A percentile compares a stretch with the other conserved stretches of the same genome.
Evolutionary conservation across 2,113 vertebrate genomes (phyloP).

Genomic region (Ictidomys tridecemlineatus): DNA sequence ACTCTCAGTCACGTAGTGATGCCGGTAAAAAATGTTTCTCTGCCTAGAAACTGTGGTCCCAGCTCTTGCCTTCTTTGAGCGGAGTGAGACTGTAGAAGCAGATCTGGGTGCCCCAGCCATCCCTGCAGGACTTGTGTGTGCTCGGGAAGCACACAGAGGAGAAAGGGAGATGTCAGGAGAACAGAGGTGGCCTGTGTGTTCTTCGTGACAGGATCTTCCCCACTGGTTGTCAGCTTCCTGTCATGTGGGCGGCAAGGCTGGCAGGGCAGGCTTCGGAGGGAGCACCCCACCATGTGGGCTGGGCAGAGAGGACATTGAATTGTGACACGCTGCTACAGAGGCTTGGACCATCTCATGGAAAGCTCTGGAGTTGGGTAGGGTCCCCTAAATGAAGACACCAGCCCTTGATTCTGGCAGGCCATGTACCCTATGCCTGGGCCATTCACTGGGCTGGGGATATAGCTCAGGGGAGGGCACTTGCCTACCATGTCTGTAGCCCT

Average conservation of each 20-base stretch:
- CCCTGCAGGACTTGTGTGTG: slow-evolving; percentile 62
- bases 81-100: slow-evolving; percentile 75
- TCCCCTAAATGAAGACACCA: not conserved
- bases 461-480: not conserved
- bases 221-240: not conserved
- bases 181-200: not conserved
- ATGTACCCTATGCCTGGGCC: too few relatives aligned
- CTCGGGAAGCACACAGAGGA: not conserved
- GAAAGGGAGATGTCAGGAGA: not conserved
- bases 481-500: not conserved
- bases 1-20: slow-evolving; percentile 70
- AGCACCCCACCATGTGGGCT: too few relatives aligned
- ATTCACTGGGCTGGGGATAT: not conserved
- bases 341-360: not conserved
- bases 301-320: not conserved
- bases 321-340: not conserved
- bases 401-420: not conserved
- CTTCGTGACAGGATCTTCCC: not conserved
- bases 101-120: slow-evolving; percentile 53
- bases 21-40: slow-evolving; percentile 72
- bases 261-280: not conserved
- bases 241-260: not conserved
- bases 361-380: not conserved
- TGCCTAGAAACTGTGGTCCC: slow-evolving; percentile 75
- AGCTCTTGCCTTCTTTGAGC: slow-evolving; percentile 74